phyloP scores from a whole-genome alignment of 1,140 invertebrate genomes.

The Diploscapter pachys region DNA sequence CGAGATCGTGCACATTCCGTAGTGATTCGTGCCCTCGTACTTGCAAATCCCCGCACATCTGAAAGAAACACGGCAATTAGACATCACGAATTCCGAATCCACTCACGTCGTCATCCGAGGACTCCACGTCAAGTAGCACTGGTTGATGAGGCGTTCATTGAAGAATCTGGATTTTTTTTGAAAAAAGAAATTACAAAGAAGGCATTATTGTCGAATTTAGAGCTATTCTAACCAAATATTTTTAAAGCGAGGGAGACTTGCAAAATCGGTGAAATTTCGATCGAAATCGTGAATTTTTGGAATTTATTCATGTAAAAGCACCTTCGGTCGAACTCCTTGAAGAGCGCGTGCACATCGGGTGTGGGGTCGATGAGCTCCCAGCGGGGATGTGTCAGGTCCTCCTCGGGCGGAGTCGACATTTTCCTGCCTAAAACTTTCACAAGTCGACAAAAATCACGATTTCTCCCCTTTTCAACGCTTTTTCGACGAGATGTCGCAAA shows the following conservation, averaged over 20 bases:
- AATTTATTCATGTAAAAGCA: slow-evolving; percentile 71
- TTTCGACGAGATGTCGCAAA: too few species aligned
- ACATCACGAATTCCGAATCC: background rate
- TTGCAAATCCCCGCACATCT: slow-evolving; percentile 78
- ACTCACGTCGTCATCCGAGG: slow-evolving; percentile 82
- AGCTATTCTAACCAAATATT: too few species aligned
- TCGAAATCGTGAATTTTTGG: background rate
- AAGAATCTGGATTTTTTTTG: slow-evolving; percentile 68
- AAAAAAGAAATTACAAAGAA: background rate
- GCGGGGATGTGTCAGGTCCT: slow-evolving; percentile 61
- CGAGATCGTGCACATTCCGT: slow-evolving; percentile 72
- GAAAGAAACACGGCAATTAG: slow-evolving; percentile 40
- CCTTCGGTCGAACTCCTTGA: slow-evolving; percentile 76
- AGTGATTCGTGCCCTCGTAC: slow-evolving; percentile 69
- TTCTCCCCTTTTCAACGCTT: too few species aligned
- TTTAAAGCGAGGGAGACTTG: too few species aligned
- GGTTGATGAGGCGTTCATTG: slow-evolving; percentile 71
- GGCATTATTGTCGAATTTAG: too few species aligned
- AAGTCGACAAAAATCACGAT: too few species aligned
- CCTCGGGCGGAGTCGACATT: background rate
- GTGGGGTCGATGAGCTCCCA: slow-evolving; percentile 86
- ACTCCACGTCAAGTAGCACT: slow-evolving; percentile 87
- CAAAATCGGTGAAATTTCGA: too few species aligned
- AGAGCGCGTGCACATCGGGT: slow-evolving; percentile 81
- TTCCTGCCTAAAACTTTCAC: too few species aligned